Percentiles rank a stretch among this genome's conserved stretches.
Conservation (phyloP, 2,888 invertebrate genomes). For the Sarcophaga caerulescens region DNA sequence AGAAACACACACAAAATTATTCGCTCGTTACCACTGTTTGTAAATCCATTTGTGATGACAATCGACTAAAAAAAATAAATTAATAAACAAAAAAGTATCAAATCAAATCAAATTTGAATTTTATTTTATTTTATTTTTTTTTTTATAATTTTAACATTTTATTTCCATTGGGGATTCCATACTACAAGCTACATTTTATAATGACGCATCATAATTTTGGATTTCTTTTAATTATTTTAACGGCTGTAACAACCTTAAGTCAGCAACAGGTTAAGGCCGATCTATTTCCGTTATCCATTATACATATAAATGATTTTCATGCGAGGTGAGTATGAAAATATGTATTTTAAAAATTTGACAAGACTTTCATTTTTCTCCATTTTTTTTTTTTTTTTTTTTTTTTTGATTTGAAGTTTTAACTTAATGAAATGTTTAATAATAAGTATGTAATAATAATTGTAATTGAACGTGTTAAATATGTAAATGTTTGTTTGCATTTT, state of each 20-base stretch:
- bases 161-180: neutral
- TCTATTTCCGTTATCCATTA: conserved; percentile 78
- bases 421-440: too few species aligned
- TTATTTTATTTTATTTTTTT: neutral
- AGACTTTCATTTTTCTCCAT: neutral
- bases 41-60: neutral
- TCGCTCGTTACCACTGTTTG: neutral
- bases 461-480: too few species aligned
- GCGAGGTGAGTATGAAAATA: conserved; percentile 76
- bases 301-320: conserved; percentile 80
- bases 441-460: too few species aligned
- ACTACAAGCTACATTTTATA: neutral
- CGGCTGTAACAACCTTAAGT: conserved; percentile 12
- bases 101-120: neutral
- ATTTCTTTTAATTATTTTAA: conserved; percentile 39
- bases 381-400: too few species aligned
- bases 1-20: neutral
- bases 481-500: too few species aligned
- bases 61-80: neutral
- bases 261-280: conserved; percentile 66
- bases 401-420: too few species aligned
- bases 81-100: neutral
- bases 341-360: neutral
- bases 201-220: conserved; percentile 24
- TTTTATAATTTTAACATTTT: neutral